Evolutionary conservation across 2,113 vertebrate genomes (phyloP).

Genomic region (Prunella himalayana): DNA sequence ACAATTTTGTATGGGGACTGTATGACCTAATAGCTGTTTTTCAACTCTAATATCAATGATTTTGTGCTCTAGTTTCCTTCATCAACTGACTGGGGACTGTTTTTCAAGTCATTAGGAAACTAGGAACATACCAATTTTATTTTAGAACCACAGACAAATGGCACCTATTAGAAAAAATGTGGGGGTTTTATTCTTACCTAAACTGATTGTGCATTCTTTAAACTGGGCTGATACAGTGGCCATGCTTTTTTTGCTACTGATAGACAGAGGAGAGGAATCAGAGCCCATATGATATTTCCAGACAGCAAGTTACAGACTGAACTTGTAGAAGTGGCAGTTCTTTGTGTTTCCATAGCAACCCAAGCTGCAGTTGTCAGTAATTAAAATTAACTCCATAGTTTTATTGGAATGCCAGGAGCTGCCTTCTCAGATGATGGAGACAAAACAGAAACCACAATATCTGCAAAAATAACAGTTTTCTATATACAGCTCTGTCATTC

Average conservation of each 20-base stretch:
- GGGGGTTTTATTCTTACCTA: not conserved
- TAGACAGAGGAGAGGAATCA: not conserved
- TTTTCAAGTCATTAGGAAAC: slow-evolving; percentile 30
- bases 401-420: slow-evolving; percentile 34
- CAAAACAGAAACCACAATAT: not conserved
- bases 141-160: not conserved
- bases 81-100: not conserved
- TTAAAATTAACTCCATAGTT: slow-evolving; percentile 60
- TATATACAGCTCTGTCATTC: not conserved
- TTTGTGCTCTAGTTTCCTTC: slow-evolving; percentile 14
- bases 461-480: not conserved
- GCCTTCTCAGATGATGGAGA: not conserved
- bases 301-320: slow-evolving; percentile 7
- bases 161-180: not conserved
- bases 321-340: slow-evolving; percentile 18
- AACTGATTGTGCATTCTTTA: not conserved
- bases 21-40: slow-evolving; percentile 35
- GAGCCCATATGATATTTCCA: not conserved
- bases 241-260: not conserved
- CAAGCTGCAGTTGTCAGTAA: slow-evolving; percentile 49
- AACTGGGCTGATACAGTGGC: not conserved
- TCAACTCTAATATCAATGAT: not conserved
- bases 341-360: slow-evolving; percentile 69
- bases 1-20: not conserved
- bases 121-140: not conserved